phyloP scores from a whole-genome alignment of 2,888 invertebrate genomes.

The Ashinkailepas kermadecensis region DNA sequence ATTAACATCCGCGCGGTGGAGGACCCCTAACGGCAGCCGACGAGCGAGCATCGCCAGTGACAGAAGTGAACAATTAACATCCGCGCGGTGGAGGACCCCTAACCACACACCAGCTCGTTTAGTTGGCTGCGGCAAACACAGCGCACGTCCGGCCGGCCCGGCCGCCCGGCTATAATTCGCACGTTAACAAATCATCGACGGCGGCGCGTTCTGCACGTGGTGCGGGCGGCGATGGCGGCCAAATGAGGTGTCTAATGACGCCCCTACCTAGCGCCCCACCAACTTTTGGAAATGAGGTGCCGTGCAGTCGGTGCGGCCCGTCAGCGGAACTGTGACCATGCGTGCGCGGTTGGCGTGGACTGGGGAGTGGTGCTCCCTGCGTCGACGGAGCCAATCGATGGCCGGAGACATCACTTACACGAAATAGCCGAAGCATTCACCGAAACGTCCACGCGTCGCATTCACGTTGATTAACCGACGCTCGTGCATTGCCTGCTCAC shows the following conservation, averaged over 20 bases:
- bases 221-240: background rate
- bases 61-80: too few relatives aligned
- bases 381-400: background rate
- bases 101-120: too few relatives aligned
- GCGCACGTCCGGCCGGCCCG: background rate
- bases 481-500: background rate
- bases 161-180: background rate
- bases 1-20: too few relatives aligned
- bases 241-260: background rate
- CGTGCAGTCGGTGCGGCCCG: background rate
- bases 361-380: background rate
- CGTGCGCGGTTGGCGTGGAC: background rate
- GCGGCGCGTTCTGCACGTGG: background rate
- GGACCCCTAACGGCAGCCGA: too few relatives aligned
- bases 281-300: background rate
- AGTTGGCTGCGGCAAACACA: too few relatives aligned
- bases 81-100: too few relatives aligned
- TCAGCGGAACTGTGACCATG: background rate
- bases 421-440: background rate
- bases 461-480: background rate
- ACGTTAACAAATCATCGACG: background rate
- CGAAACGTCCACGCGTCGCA: background rate
- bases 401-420: background rate
- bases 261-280: background rate
- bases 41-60: too few relatives aligned